Percentiles rank a stretch among this genome's conserved stretches.
These are phyloP conservation scores for Holothuria glaberrima DNA, from an alignment of 35 echinoderm and acorn worm genomes.

Conservation along the genomic window DNA sequence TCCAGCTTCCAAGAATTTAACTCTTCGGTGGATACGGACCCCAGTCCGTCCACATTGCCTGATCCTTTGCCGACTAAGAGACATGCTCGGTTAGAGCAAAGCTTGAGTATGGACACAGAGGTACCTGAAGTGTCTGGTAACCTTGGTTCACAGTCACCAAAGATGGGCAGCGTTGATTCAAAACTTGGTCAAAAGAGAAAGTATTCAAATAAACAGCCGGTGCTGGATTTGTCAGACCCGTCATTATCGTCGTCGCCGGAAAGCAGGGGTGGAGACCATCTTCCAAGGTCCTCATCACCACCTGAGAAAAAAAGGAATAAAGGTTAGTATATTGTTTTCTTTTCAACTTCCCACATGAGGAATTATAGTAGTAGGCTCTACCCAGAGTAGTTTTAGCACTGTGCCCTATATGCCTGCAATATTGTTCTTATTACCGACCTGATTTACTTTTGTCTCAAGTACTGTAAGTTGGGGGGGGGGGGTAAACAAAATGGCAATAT, in stretches of 20 bases:
- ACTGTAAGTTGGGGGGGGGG: too few relatives aligned
- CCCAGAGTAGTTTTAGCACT: too few relatives aligned
- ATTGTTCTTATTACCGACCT: too few relatives aligned
- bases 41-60: conserved; percentile 9
- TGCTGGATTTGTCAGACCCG: conserved; percentile 56
- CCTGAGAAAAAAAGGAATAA: conserved; percentile 89
- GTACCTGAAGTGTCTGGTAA: conserved; percentile 35
- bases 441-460: too few relatives aligned
- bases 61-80: conserved; percentile 3
- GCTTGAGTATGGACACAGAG: conserved; percentile 51
- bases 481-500: not conserved
- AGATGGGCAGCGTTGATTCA: conserved; percentile 66
- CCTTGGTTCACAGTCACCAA: conserved; percentile 35
- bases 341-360: not conserved
- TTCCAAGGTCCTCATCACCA: conserved; percentile 70
- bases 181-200: conserved; percentile 86
- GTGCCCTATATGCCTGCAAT: too few relatives aligned
- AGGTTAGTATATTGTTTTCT: conserved; percentile 61
- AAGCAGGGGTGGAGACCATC: conserved; percentile 40
- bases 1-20: conserved; percentile 77
- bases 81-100: conserved; percentile 57
- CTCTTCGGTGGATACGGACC: conserved; percentile 55
- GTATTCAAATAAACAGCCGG: conserved; percentile 56
- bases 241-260: conserved; percentile 63
- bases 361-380: too few relatives aligned